These are phyloP conservation scores for Halictus quadricinctus DNA, from an alignment of 2,888 invertebrate genomes.

Conservation along the genomic window DNA sequence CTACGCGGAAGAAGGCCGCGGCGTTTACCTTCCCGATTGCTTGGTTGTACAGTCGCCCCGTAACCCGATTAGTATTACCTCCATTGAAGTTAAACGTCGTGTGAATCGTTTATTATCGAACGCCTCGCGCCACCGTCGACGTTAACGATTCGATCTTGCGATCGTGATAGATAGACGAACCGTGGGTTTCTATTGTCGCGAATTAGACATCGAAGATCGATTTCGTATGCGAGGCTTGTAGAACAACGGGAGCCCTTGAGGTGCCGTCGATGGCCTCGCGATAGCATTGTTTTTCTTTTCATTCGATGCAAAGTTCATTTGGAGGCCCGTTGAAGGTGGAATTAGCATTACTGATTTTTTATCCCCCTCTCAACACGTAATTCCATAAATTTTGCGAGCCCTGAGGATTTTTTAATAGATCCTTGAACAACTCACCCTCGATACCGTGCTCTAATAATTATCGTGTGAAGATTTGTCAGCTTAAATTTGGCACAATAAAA, in stretches of 20 bases:
- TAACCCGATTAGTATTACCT: conserved; percentile 25
- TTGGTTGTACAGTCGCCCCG: conserved; percentile 20
- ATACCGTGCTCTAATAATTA: too few species aligned
- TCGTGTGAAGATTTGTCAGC: too few species aligned
- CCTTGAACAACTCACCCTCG: too few species aligned
- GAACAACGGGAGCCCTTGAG: conserved; percentile 7
- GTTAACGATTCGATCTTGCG: neutral
- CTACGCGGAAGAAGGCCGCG: conserved; percentile 71
- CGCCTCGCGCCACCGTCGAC: neutral
- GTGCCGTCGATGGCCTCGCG: neutral
- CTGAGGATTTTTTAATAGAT: too few species aligned
- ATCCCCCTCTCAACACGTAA: too few species aligned
- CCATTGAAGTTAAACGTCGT: conserved; percentile 1
- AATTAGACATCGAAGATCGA: neutral
- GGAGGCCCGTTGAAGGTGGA: neutral
- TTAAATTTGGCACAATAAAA: too few species aligned
- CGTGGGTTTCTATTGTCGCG: neutral
- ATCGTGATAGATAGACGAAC: neutral
- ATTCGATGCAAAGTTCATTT: neutral
- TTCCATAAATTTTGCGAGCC: too few species aligned
- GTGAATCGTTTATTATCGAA: neutral
- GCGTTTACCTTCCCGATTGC: conserved; percentile 22
- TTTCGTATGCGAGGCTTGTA: neutral
- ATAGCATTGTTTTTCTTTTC: neutral
- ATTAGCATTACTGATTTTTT: neutral